phyloP scores from a whole-genome alignment of 2,113 vertebrate species.

The Agapornis roseicollis region DNA sequence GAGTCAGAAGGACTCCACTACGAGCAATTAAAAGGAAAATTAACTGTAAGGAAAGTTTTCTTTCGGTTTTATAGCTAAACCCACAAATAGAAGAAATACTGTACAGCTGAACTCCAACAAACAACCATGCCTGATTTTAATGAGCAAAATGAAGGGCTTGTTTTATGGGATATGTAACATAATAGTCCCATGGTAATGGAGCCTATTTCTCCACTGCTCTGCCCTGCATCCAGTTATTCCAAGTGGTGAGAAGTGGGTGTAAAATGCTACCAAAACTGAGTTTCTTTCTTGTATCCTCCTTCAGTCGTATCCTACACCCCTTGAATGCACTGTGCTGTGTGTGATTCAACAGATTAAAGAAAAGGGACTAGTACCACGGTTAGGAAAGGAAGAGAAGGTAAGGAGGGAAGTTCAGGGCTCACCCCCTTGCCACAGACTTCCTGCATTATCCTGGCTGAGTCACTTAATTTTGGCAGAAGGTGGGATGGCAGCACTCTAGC shows the following conservation, averaged over 20 bases:
- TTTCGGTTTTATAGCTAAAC: conserved; percentile 33
- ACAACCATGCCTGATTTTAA: conserved; percentile 54
- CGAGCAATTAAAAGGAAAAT: conserved; percentile 34
- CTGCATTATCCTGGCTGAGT: background rate
- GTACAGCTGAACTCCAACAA: conserved; percentile 27
- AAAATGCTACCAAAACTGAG: background rate
- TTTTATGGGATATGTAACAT: conserved; percentile 45
- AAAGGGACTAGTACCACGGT: background rate
- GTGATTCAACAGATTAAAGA: background rate
- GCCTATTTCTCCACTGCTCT: background rate
- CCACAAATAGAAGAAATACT: conserved; percentile 55
- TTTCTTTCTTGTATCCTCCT: background rate
- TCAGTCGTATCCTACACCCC: background rate
- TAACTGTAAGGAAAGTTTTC: conserved; percentile 39
- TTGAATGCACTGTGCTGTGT: accelerated
- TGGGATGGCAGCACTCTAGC: background rate
- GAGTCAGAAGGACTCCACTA: conserved; percentile 44
- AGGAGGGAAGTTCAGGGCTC: background rate
- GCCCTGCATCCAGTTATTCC: background rate
- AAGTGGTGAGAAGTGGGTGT: background rate
- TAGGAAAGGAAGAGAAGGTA: background rate
- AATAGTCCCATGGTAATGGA: conserved; percentile 33
- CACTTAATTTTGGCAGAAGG: background rate
- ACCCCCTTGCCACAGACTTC: background rate
- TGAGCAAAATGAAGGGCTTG: conserved; percentile 39